phyloP scores from a whole-genome alignment of 2,888 invertebrate genomes.

The Lamellibrachia satsuma region DNA sequence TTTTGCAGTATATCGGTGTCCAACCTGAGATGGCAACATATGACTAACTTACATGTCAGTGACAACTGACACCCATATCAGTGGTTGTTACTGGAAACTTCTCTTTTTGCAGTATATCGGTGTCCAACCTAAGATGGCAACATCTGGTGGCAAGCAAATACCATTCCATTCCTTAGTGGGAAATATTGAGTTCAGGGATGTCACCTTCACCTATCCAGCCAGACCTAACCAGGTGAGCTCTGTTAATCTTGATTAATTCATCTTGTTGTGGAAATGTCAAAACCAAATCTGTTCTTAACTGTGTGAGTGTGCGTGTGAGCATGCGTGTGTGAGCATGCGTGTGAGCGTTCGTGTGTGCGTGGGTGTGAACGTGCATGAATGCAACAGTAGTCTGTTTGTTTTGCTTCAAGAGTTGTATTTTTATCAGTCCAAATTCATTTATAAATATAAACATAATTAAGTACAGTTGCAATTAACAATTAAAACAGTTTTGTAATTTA shows the following conservation, averaged over 20 bases:
- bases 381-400: not conserved
- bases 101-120: conserved; percentile 39
- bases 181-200: conserved; percentile 80
- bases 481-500: not conserved
- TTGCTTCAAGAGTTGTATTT: not conserved
- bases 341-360: too few species aligned
- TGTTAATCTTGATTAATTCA: not conserved
- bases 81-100: not conserved
- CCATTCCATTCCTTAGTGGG: conserved; percentile 65
- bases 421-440: not conserved
- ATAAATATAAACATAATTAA: too few species aligned
- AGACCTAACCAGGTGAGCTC: conserved; percentile 70
- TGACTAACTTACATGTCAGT: too few species aligned
- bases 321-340: too few species aligned
- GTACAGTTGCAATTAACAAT: not conserved
- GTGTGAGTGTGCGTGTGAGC: not conserved
- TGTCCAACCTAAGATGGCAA: conserved; percentile 37
- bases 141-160: conserved; percentile 53
- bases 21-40: conserved; percentile 38
- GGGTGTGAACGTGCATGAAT: not conserved
- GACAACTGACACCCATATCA: too few species aligned
- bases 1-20: conserved; percentile 40
- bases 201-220: conserved; percentile 89
- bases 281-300: not conserved
- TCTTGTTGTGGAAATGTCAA: too few species aligned